Evolutionary conservation across 2,113 vertebrate species (phyloP), one percentile per base, ranked within the genome.

Genomic region (Cyphomyrus plagiostoma): DNA sequence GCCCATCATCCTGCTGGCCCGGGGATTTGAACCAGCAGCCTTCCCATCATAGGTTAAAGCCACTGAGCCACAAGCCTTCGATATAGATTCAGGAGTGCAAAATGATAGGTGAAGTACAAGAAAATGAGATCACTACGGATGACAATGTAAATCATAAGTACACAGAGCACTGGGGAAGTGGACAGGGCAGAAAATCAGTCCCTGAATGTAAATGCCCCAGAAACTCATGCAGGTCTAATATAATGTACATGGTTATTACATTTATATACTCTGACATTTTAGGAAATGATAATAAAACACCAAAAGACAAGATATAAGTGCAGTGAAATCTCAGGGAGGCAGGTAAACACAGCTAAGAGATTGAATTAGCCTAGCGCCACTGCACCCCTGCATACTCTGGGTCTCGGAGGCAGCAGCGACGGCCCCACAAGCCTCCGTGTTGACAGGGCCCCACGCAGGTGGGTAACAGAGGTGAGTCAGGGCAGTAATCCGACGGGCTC

Each of bases 361-460:
- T 39, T 35, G 26, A 35, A 35, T 15, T 74, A 74, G 1, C 70
- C 13, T 35, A 35, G 70, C 30, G 15, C 1, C 70, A 74, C 70
- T 74, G 70, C 66, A 74, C 3, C 66, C 30, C 66, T 35, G 66
- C 70, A 35, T 5, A 35, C 70, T 13, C 11, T 3, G 10, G 30
- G 70, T 74, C 26, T 74, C 26, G 5, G 11, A 74, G 8, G 17
- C 26, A 30, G 26, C 26, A 30, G 70, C 13, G 30, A 17, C 11
- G 92, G 91, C 90, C 88, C 92, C 92, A 93, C 92, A 92, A 95
- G 94, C 90, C 91, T 92, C 92, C n/a, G 11, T 4, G 26, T 35
- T 4, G 66, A 74, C 26, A 17, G 30, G 0, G 26, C 26, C 70
- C 3, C 26, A 3, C 3, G 30, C n/a, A 74, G n/a, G 21, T 15